These are phyloP conservation scores for Pygmarrhopalites habei DNA, from an alignment of 1,140 invertebrate genomes.

Conservation along the genomic window DNA sequence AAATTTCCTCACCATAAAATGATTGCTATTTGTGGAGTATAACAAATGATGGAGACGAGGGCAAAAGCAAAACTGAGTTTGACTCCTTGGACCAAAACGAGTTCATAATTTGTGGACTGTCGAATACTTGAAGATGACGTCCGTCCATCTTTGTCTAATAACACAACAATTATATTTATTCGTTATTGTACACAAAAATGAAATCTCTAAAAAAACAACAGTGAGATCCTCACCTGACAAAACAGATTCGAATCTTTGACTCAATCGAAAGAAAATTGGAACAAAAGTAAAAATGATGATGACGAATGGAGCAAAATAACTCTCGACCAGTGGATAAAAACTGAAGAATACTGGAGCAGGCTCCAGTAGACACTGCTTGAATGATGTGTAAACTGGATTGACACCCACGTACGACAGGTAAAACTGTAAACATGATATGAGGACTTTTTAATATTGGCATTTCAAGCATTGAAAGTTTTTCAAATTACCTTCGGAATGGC, in stretches of 20 bases:
- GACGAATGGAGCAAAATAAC: constrained; percentile 7
- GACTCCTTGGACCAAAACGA: neutral
- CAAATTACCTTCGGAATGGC: neutral
- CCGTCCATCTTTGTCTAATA: no score
- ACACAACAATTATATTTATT: no score
- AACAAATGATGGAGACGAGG: neutral
- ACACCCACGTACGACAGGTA: neutral
- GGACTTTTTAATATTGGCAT: neutral
- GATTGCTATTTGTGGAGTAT: constrained; percentile 1
- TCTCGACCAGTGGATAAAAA: constrained; percentile 1
- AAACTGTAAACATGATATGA: no score
- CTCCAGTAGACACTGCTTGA: neutral
- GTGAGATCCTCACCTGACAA: neutral
- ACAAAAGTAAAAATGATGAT: neutral
- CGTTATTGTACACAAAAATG: no score
- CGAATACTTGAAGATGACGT: no score
- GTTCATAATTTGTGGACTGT: no score
- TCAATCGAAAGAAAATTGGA: neutral
- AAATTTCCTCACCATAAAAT: constrained; percentile 5
- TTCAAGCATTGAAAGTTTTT: neutral
- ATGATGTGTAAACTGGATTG: neutral
- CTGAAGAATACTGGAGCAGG: neutral
- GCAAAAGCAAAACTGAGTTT: constrained; percentile 4
- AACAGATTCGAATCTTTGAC: neutral
- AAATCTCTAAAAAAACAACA: neutral